Base-by-base conservation (phyloP, 2,113 vertebrate species). In the Pedionomus torquatus region DNA sequence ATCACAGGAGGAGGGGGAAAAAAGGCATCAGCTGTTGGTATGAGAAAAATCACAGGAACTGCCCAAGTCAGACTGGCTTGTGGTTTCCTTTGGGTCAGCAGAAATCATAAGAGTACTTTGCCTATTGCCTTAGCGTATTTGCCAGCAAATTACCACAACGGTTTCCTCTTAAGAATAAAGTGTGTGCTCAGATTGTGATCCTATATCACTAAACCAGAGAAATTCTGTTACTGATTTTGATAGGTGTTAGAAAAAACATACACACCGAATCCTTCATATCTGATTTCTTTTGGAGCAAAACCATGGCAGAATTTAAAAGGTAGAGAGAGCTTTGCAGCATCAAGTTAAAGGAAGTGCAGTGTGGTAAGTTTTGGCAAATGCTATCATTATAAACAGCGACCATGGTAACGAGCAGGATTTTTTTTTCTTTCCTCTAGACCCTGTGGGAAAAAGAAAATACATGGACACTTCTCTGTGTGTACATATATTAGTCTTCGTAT, bases 1-100 rank as follows among this genome's bases (percentile, higher is more conserved):
- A 76, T 87, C 94, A 95, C 77, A 82, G 86, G 69, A 94, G 94
- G 55, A 70, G 52, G 39, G 23, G 13, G 16, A 23, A 18, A 65
- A 76, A 86, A 88, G 64, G 61, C 55, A 90, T 93, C 83, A 89
- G 69, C 65, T 87, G 21, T 8, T 89, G 64, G 83, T 84, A 94
- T 93, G 85, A 94, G 79, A 93, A 96, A 95, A 81, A 93, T 95
- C 90, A 94, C 90, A 96, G 90, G 87, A 96, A 89, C 83, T 79
- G 31, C 86, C 65, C 61, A 92, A 90, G 96, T 91, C 72, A 91
- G 94, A 63, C 77, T 69, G 57, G 44, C 19, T 76, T 95, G 83
- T 79, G 95, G 92, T 82, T 97, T 95, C 90, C 86, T 92, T n/a
- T 64, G 72, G 85, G 76, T 96, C 93, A 87, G 90, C 64, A 93